A percentile compares a stretch with the other conserved stretches of the same genome.
These are phyloP conservation scores for Osedax frankpressi DNA, from an alignment of 2,888 invertebrate species.

Conservation along the genomic window DNA sequence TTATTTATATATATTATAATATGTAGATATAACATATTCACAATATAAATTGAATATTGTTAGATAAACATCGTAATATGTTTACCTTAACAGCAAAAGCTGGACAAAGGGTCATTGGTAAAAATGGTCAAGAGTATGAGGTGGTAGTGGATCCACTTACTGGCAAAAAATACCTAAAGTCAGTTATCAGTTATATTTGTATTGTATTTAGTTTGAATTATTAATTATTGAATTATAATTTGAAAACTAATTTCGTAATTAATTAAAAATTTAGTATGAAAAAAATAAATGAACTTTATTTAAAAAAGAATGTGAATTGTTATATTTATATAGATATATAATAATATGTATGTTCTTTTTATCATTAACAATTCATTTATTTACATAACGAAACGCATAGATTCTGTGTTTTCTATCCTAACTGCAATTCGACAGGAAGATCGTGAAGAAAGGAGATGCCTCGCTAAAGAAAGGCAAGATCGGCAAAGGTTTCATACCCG, in stretches of 20 bases:
- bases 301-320: no score
- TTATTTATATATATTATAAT: neutral
- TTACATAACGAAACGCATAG: no score
- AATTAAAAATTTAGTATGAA: neutral
- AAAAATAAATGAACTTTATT: neutral
- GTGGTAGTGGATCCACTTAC: conserved; percentile 41
- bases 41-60: neutral
- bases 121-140: conserved; percentile 42
- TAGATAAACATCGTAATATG: neutral
- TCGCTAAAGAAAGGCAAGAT: conserved; percentile 19
- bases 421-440: conserved; percentile 8
- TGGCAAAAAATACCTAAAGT: conserved; percentile 46
- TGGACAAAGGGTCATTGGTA: conserved; percentile 37
- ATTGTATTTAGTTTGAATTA: no score
- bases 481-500: conserved; percentile 20
- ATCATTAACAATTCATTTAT: neutral
- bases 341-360: neutral
- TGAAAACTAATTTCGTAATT: neutral
- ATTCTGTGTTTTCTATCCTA: no score
- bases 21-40: no score
- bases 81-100: conserved; percentile 32
- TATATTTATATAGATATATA: neutral
- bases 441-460: conserved; percentile 8
- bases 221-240: neutral
- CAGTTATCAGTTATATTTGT: conserved; percentile 27